A percentile compares a stretch with the other conserved stretches of the same genome.
These are phyloP conservation scores for Candidula unifasciata DNA, from an alignment of 2,888 invertebrate genomes.

Conservation along the genomic window DNA sequence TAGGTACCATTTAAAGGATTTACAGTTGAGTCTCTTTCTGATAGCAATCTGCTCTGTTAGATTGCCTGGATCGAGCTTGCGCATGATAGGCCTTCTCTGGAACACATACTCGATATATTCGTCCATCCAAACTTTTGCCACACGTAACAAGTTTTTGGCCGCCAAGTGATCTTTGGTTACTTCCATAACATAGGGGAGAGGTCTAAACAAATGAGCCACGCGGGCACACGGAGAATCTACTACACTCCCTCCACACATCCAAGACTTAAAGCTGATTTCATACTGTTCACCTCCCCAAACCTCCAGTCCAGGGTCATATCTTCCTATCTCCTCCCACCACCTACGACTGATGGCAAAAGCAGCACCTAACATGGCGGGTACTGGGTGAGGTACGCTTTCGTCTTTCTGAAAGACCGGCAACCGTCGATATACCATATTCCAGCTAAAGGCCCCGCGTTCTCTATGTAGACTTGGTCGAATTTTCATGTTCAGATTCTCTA, in stretches of 20 bases:
- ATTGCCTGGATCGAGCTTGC: conserved; percentile 6
- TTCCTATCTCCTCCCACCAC: conserved; percentile 95
- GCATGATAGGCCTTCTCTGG: conserved; percentile 8
- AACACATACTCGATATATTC: conserved; percentile 30
- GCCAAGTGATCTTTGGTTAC: background rate
- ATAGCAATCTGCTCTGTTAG: conserved; percentile 21
- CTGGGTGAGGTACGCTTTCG: conserved; percentile 45
- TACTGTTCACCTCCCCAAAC: conserved; percentile 98
- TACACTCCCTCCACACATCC: conserved; percentile 61
- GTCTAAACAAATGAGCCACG: conserved; percentile 56
- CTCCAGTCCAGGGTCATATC: conserved; percentile 98
- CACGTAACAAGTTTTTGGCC: conserved; percentile 1
- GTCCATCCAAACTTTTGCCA: conserved; percentile 40
- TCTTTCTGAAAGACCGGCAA: conserved; percentile 18
- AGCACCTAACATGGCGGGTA: conserved; percentile 84
- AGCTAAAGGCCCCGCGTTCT: conserved; percentile 19
- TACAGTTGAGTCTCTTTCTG: conserved; percentile 25
- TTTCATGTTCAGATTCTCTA: background rate
- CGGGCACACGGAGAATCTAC: conserved; percentile 59
- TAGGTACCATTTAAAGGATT: conserved; percentile 36
- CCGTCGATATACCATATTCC: background rate
- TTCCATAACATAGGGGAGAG: background rate
- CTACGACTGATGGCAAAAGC: conserved; percentile 94
- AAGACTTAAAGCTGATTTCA: conserved; percentile 92
- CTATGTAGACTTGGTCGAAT: background rate